Conservation (phyloP, 1,140 invertebrate genomes). For the Araneus ventricosus region DNA sequence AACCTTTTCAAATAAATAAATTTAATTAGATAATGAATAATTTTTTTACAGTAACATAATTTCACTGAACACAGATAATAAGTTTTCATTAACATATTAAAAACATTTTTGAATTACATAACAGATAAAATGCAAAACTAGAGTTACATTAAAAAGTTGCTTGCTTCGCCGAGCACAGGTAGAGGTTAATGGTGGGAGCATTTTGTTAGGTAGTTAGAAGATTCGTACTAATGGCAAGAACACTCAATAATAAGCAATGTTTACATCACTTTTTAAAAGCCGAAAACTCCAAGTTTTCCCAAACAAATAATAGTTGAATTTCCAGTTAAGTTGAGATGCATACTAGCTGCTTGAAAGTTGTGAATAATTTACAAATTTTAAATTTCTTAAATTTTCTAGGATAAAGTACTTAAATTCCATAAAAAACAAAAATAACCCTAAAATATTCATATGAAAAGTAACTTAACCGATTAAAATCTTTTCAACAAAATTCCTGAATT, state of each 20-base stretch:
- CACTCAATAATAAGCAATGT: neutral
- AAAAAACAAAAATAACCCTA: neutral
- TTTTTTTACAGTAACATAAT: no score
- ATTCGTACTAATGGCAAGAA: neutral
- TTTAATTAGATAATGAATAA: no score
- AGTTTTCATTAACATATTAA: no score
- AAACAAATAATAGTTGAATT: neutral
- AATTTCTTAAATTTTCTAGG: neutral
- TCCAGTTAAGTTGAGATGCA: neutral
- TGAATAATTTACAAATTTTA: neutral
- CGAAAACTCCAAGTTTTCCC: neutral
- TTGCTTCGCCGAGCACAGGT: conserved; percentile 20
- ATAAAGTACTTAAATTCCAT: neutral
- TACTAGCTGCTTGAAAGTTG: neutral
- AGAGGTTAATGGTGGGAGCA: conserved; percentile 27
- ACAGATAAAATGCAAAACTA: neutral
- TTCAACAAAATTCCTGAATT: no score
- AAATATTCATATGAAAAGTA: no score
- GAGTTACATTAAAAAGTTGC: neutral
- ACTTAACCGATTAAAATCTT: no score
- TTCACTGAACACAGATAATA: no score
- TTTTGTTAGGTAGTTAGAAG: neutral
- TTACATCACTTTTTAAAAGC: conserved; percentile 24
- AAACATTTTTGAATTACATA: neutral
- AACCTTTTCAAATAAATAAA: no score